Evolutionary conservation across 2,888 invertebrate species (phyloP), one percentile per base, ranked within the genome.

Genomic region (Perizoma flavofasciatum): DNA sequence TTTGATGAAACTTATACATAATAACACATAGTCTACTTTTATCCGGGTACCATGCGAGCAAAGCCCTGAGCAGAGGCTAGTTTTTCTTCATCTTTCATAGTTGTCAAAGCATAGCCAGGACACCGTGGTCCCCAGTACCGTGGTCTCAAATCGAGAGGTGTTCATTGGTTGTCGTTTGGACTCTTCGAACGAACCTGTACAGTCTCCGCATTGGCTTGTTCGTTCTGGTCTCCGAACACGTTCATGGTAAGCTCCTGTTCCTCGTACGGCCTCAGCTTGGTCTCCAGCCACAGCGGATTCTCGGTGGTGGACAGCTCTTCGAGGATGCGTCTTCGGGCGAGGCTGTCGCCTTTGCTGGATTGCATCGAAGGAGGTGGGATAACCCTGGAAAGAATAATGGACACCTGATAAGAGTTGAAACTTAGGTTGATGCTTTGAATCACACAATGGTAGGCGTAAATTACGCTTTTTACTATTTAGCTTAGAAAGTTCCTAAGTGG

Each of bases 181-280:
- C 22, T 22, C 22, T 22, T 22, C 3, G 22, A 22, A 22, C 22
- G 1, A 22, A 85, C 85, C 78, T 76, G 84, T 2, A 78, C 79
- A 2, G 76, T 77, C 4, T 88, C 86, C 5, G 74, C 72, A 3
- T 61, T 63, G 2, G 68, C 70, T 61, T 82, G 85, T 32, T 90
- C 91, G 79, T 78, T 78, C 89, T 86, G 93, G 72, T 88, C 94
- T 79, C 85, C 93, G 73, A 97, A 97, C 22, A 98, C 97, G 84
- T 97, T 97, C 98, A 98, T 98, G 37, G 97, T 97, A 57, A 98
- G 91, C 85, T 98, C 97, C 85, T 98, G 97, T 73, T 98, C 97
- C 85, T 98, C 97, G 71, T 98, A 98, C 0, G 97, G 94, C 79
- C 97, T 95, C 34, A 97, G 88, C 90, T 97, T 97, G 75, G 97